Conservation (phyloP, 2,888 invertebrate species). For the Cactoblastis cactorum region DNA sequence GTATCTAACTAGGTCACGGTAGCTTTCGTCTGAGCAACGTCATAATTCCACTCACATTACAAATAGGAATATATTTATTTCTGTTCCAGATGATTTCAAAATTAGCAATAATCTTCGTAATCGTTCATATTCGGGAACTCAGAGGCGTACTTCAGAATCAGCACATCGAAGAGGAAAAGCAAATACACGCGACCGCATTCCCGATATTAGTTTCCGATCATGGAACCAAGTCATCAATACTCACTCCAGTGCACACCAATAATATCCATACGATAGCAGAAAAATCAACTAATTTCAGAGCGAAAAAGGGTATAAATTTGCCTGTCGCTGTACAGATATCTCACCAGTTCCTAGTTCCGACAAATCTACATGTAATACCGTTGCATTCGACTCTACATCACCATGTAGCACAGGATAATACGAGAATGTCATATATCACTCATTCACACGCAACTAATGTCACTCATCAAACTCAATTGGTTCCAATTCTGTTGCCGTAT, state of each 20-base stretch:
- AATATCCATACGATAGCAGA: constrained; percentile 10
- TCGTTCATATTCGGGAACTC: constrained; percentile 30
- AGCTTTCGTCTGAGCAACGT: background rate
- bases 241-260: constrained; percentile 3
- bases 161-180: constrained; percentile 8
- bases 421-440: constrained; percentile 35
- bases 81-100: constrained; percentile 46
- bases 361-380: constrained; percentile 56
- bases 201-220: constrained; percentile 24
- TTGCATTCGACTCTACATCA: constrained; percentile 39
- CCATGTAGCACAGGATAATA: constrained; percentile 36
- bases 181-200: constrained; percentile 18
- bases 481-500: constrained; percentile 44
- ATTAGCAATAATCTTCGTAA: constrained; percentile 32
- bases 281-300: constrained; percentile 21
- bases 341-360: constrained; percentile 40
- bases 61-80: constrained; percentile 1
- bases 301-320: constrained; percentile 40
- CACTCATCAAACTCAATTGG: constrained; percentile 37
- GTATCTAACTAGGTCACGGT: background rate
- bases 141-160: constrained; percentile 30
- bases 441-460: constrained; percentile 41
- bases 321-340: constrained; percentile 40
- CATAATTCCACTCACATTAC: background rate
- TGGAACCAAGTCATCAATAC: constrained; percentile 9